Percentiles rank a stretch among this genome's conserved stretches.
Conservation (phyloP, 1,140 invertebrate genomes). For the Riptortus pedestris region DNA sequence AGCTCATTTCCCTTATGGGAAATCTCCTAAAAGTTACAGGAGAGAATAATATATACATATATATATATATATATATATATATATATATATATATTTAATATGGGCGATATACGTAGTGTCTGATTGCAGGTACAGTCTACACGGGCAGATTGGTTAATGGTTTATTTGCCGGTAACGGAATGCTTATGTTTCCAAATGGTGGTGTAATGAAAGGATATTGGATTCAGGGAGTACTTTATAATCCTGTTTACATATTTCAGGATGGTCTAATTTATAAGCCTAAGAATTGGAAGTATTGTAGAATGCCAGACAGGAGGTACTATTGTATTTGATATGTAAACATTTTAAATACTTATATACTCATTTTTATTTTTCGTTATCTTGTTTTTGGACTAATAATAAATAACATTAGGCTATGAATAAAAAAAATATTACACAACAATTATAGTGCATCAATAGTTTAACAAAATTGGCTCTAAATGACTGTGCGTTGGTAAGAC, state of each 20-base stretch:
- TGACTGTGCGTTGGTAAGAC: too few relatives aligned
- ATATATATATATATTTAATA: neutral
- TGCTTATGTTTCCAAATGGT: slow-evolving; percentile 22
- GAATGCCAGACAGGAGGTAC: slow-evolving; percentile 22
- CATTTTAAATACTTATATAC: neutral
- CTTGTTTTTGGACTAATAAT: too few relatives aligned
- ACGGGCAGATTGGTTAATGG: slow-evolving; percentile 1
- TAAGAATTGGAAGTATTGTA: slow-evolving; percentile 20
- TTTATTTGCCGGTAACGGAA: slow-evolving; percentile 14
- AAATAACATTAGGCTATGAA: too few relatives aligned
- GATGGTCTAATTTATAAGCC: slow-evolving; percentile 12
- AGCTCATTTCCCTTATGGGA: too few relatives aligned
- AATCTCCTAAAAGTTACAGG: too few relatives aligned
- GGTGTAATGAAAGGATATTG: slow-evolving; percentile 12
- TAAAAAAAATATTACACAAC: neutral
- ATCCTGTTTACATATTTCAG: slow-evolving; percentile 11
- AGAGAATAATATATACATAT: neutral
- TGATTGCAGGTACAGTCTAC: slow-evolving; percentile 13
- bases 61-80: neutral
- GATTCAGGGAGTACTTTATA: slow-evolving; percentile 10
- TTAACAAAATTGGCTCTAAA: neutral
- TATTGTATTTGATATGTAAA: neutral
- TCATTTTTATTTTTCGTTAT: too few relatives aligned
- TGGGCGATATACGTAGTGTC: neutral
- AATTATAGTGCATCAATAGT: neutral